These are phyloP conservation scores for Tragulus kanchil DNA, from an alignment of 2,113 vertebrate species.

Conservation along the genomic window DNA sequence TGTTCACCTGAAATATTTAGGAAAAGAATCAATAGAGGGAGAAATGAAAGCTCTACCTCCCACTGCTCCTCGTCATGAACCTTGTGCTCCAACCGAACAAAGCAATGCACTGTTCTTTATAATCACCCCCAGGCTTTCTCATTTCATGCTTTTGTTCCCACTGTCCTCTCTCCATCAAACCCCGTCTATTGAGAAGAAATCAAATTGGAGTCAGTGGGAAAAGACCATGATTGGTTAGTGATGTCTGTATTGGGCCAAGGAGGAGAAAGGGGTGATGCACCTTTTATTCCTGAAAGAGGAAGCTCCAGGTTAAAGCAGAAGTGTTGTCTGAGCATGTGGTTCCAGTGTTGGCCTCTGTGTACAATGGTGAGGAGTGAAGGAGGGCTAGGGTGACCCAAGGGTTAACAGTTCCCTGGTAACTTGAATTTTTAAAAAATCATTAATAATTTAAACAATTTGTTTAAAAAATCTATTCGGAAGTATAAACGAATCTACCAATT, in stretches of 20 bases:
- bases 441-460: not conserved
- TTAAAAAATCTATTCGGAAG: not conserved
- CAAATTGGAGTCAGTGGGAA: not conserved
- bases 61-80: slow-evolving; percentile 40
- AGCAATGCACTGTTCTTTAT: slow-evolving; percentile 53
- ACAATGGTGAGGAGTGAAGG: not conserved
- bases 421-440: not conserved
- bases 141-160: slow-evolving; percentile 66
- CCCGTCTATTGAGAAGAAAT: no score
- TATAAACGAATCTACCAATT: slow-evolving; percentile 15
- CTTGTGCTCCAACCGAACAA: slow-evolving; percentile 65
- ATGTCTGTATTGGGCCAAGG: not conserved
- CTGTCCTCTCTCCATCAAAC: slow-evolving; percentile 60
- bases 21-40: slow-evolving; percentile 74
- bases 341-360: not conserved
- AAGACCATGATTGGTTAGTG: not conserved
- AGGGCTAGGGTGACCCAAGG: not conserved
- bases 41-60: slow-evolving; percentile 66
- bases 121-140: slow-evolving; percentile 64
- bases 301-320: not conserved
- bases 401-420: not conserved
- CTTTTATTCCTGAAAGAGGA: not conserved
- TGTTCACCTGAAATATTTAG: slow-evolving; percentile 76
- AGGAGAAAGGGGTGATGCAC: not conserved
- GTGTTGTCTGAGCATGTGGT: not conserved